Evolutionary conservation across 35 echinoderm and acorn worm genomes (phyloP).

Genomic region (Apostichopus japonicus): DNA sequence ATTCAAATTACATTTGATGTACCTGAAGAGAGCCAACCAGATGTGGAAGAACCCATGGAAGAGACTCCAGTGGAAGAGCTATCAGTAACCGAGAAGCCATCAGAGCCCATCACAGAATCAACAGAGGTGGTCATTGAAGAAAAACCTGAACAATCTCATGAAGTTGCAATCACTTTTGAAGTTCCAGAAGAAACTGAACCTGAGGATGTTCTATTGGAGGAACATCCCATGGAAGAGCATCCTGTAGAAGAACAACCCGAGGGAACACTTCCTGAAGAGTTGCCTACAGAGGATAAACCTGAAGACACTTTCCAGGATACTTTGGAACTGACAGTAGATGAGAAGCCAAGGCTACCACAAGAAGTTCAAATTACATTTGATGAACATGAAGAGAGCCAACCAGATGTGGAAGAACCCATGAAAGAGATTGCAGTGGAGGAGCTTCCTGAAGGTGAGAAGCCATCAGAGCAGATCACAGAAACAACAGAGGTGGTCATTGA

Average conservation of each 20-base stretch:
- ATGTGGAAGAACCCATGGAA: neutral
- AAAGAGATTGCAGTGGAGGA: neutral
- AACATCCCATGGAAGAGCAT: constrained; percentile 10
- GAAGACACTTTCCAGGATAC: constrained; percentile 11
- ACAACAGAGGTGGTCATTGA: neutral
- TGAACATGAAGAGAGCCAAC: constrained; percentile 20
- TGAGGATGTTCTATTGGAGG: constrained; percentile 1
- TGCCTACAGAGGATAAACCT: neutral
- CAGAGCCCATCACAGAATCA: no score
- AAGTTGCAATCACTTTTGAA: constrained; percentile 14
- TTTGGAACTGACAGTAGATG: constrained; percentile 16
- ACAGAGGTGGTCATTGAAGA: neutral
- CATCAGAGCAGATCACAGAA: no score
- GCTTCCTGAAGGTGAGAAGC: neutral
- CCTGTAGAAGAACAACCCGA: constrained; percentile 50
- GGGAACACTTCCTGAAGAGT: no score
- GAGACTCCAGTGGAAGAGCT: neutral
- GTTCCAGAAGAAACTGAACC: neutral
- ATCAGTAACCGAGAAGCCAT: neutral
- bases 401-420: neutral
- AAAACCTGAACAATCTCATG: constrained; percentile 22
- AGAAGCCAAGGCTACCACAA: constrained; percentile 23
- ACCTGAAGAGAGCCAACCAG: constrained; percentile 28
- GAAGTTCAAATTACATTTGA: constrained; percentile 8
- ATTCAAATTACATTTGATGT: neutral